These are phyloP conservation scores for Cordilura impudica DNA, from an alignment of 2,888 invertebrate species.

Conservation along the genomic window DNA sequence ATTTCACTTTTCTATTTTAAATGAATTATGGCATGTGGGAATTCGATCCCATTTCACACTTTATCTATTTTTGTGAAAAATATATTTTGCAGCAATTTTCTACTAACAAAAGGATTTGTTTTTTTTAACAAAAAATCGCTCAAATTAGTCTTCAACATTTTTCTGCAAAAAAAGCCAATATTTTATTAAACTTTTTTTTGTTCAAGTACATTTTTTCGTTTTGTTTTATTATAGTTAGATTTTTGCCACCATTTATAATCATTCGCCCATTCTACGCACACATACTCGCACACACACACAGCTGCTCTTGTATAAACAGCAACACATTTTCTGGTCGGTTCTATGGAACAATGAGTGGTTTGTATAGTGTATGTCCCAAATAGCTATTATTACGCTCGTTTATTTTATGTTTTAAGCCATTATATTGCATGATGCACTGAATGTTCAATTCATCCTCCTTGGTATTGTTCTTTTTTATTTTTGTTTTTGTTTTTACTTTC, in stretches of 20 bases:
- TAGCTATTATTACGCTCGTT: constrained; percentile 58
- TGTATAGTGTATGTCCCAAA: constrained; percentile 41
- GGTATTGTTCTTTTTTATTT: not conserved
- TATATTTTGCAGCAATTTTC: not conserved
- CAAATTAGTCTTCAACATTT: not conserved
- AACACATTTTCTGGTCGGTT: not conserved
- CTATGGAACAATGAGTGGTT: not conserved
- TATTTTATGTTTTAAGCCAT: constrained; percentile 61
- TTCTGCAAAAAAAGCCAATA: not conserved
- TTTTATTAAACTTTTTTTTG: constrained; percentile 5
- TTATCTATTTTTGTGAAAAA: no score
- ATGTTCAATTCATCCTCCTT: constrained; percentile 42
- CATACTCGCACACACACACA: not conserved
- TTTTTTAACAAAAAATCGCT: not conserved
- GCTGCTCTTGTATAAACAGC: not conserved
- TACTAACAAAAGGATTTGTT: no score
- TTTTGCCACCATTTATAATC: constrained; percentile 16
- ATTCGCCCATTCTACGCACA: constrained; percentile 1
- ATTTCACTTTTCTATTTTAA: no score
- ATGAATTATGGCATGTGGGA: no score
- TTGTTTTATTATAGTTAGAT: constrained; percentile 22
- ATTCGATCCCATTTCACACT: no score
- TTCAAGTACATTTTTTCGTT: not conserved
- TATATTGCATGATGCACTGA: constrained; percentile 57
- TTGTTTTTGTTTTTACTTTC: not conserved